These are phyloP conservation scores for Pammene fasciana DNA, from an alignment of 2,888 invertebrate genomes.

Conservation along the genomic window DNA sequence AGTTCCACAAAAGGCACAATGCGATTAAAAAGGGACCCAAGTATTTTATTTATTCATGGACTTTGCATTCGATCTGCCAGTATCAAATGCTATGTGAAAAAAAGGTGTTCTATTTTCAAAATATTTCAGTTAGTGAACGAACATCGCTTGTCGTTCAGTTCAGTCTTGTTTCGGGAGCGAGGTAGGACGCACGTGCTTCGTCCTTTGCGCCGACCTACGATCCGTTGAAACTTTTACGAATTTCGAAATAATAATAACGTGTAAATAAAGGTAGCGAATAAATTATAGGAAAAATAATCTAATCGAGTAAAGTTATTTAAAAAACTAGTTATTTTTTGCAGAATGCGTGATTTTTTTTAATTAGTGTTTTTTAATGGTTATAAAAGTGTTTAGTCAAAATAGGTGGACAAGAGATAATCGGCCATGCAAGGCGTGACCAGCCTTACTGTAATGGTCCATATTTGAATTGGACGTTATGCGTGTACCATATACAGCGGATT, in stretches of 20 bases:
- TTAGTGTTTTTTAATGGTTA: constrained; percentile 47
- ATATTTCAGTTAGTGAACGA: constrained; percentile 18
- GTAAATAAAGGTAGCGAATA: not conserved
- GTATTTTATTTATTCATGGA: constrained; percentile 9
- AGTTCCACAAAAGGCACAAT: constrained; percentile 13
- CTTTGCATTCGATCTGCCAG: constrained; percentile 6
- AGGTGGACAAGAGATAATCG: constrained; percentile 54
- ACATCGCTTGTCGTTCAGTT: constrained; percentile 6
- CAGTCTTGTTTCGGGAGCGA: constrained; percentile 30
- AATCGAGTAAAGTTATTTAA: no score
- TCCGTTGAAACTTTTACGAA: constrained; percentile 30
- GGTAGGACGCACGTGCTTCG: constrained; percentile 25
- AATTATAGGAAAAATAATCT: not conserved
- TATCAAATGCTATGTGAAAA: constrained; percentile 2
- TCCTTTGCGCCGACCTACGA: constrained; percentile 1
- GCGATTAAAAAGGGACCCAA: constrained; percentile 4
- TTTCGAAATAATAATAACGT: not conserved
- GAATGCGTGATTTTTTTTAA: not conserved
- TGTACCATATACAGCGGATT: constrained; percentile 65
- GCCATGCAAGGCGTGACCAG: constrained; percentile 52
- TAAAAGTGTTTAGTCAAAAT: constrained; percentile 64
- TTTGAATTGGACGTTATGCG: constrained; percentile 76
- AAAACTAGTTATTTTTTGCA: not conserved
- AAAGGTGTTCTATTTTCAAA: constrained; percentile 28
- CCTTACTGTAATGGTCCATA: constrained; percentile 61